A percentile compares a stretch with the other conserved stretches of the same genome.
These are phyloP conservation scores for Mus minutoides DNA, from an alignment of 2,797 vertebrate species.

Conservation along the genomic window DNA sequence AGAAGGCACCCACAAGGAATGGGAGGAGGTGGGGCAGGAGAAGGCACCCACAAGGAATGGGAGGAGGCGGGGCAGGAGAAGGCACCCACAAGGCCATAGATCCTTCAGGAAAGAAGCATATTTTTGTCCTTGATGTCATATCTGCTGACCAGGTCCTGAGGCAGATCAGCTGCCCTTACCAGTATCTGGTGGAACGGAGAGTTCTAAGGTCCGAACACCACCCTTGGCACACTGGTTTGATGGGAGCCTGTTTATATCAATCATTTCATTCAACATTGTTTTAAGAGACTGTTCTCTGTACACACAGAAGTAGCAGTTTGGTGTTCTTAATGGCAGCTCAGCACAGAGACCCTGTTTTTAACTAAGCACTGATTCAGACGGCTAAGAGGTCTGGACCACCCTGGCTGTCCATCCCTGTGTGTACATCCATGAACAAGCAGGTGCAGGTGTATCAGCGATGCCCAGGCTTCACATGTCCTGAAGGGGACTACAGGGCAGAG, in stretches of 20 bases:
- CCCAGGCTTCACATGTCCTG: not conserved
- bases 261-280: not conserved
- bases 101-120: not conserved
- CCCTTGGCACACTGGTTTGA: not conserved
- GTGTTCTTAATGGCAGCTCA: rapidly evolving
- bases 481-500: not conserved
- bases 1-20: no score
- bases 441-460: rapidly evolving
- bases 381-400: rapidly evolving
- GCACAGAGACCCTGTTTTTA: not conserved
- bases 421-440: not conserved
- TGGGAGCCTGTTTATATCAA: rapidly evolving
- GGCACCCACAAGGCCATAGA: not conserved
- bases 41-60: not conserved
- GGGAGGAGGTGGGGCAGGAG: not conserved
- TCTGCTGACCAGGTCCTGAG: not conserved
- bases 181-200: not conserved
- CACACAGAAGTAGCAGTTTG: no score
- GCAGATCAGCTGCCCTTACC: not conserved
- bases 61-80: not conserved
- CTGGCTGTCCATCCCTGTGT: rapidly evolving
- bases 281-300: not conserved
- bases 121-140: not conserved
- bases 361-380: rapidly evolving
- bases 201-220: no score